Conservation (phyloP, 2,797 vertebrate genomes). For the Rhadinocentrus ornatus region DNA sequence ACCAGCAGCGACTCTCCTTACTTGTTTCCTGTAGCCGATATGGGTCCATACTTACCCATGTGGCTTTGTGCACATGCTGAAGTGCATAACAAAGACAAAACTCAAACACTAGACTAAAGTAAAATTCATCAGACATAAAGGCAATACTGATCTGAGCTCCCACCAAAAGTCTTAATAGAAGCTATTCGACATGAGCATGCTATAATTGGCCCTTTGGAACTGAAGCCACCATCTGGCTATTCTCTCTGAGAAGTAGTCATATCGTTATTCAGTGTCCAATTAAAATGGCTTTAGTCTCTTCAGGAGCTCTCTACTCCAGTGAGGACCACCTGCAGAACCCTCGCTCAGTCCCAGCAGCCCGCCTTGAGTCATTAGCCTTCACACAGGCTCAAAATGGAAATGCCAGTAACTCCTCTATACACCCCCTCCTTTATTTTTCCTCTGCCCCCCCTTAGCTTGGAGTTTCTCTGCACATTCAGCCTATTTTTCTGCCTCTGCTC, state of each 20-base stretch:
- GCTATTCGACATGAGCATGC: slow-evolving; percentile 32
- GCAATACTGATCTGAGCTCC: slow-evolving; percentile 25
- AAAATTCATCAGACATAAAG: slow-evolving; percentile 6
- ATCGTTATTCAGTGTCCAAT: slow-evolving; percentile 79
- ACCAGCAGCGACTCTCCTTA: too few relatives aligned
- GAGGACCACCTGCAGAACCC: slow-evolving; percentile 70
- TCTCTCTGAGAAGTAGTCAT: slow-evolving; percentile 60
- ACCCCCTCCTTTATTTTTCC: slow-evolving; percentile 24
- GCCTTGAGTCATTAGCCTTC: slow-evolving; percentile 69
- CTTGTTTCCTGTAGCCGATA: neutral
- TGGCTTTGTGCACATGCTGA: neutral
- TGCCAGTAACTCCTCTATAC: slow-evolving; percentile 53
- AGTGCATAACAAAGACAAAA: too few relatives aligned
- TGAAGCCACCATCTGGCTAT: slow-evolving; percentile 42
- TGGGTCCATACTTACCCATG: neutral
- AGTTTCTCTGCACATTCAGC: slow-evolving; percentile 52
- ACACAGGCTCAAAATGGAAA: slow-evolving; percentile 63
- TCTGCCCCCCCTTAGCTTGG: slow-evolving; percentile 22
- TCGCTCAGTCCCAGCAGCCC: slow-evolving; percentile 56
- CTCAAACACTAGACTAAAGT: neutral
- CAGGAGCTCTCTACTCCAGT: slow-evolving; percentile 58
- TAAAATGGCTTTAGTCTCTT: slow-evolving; percentile 70
- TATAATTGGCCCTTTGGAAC: slow-evolving; percentile 68
- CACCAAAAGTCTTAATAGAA: slow-evolving; percentile 46
- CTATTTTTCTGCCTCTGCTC: slow-evolving; percentile 53